Evolutionary conservation across 2,113 vertebrate species (phyloP).

Genomic region (Vulpes vulpes): DNA sequence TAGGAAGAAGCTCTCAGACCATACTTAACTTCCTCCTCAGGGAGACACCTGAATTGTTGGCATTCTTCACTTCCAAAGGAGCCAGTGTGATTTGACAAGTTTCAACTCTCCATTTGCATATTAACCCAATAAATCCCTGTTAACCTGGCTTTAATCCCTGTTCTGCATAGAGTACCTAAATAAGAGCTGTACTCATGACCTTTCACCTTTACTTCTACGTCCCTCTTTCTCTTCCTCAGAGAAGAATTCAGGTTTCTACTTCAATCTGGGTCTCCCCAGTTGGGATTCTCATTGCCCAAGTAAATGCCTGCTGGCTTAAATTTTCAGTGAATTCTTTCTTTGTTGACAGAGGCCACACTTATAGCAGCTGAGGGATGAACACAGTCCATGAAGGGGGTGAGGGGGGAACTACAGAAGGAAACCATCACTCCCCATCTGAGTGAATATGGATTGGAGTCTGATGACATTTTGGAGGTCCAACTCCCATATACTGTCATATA

Average conservation of each 20-base stretch:
- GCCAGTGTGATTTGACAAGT: not conserved
- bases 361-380: not conserved
- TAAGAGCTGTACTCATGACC: not conserved
- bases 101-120: not conserved
- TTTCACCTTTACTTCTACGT: not conserved
- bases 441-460: too few species aligned
- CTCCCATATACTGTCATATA: not conserved
- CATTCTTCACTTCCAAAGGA: not conserved
- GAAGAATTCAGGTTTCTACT: not conserved
- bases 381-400: too few species aligned
- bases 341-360: not conserved
- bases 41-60: not conserved
- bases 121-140: not conserved
- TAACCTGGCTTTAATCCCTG: not conserved
- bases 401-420: not conserved
- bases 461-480: not conserved
- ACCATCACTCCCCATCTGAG: too few species aligned
- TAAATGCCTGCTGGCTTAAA: not conserved
- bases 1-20: not conserved
- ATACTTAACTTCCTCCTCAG: not conserved
- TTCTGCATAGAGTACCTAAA: not conserved
- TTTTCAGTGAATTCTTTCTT: not conserved
- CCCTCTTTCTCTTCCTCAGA: not conserved
- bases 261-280: not conserved
- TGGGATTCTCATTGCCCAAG: not conserved